Evolutionary conservation across 2,797 vertebrate genomes (phyloP).

Genomic region (Glossophaga mutica): DNA sequence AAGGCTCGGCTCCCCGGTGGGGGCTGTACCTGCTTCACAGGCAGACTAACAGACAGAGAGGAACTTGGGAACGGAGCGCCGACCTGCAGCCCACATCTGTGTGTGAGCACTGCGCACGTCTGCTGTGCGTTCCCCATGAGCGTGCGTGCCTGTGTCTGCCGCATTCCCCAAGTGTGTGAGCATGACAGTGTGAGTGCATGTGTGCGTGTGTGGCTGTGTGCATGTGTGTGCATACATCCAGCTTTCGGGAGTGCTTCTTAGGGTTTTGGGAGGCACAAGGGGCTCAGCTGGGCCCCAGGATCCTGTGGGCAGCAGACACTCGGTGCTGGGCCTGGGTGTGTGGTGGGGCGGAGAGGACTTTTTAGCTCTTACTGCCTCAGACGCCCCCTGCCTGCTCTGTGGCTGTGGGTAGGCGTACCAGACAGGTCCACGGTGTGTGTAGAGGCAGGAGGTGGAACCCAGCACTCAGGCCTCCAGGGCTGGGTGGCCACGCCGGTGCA

Average conservation of each 20-base stretch:
- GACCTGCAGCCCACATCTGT: neutral
- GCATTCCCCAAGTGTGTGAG: neutral
- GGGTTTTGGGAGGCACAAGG: neutral
- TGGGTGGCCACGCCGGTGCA: fast-evolving
- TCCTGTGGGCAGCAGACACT: neutral
- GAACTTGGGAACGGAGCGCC: fast-evolving
- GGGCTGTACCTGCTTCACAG: neutral
- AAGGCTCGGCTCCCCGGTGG: neutral
- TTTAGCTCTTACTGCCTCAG: neutral
- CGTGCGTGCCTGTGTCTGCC: neutral
- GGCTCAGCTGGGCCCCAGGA: neutral
- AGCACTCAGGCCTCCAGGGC: neutral
- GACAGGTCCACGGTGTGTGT: neutral
- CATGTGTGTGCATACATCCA: neutral
- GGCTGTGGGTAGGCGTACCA: fast-evolving
- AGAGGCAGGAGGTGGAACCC: neutral
- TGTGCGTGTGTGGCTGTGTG: too few relatives aligned
- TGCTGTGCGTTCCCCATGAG: neutral
- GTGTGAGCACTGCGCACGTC: neutral
- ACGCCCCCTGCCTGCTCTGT: neutral
- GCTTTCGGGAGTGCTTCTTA: neutral
- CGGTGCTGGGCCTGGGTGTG: too few relatives aligned
- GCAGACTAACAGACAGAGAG: too few relatives aligned
- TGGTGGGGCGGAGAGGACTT: neutral
- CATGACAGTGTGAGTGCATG: fast-evolving